Base-by-base conservation (phyloP, 2,113 vertebrate species). In the Lophochroa leadbeateri region DNA sequence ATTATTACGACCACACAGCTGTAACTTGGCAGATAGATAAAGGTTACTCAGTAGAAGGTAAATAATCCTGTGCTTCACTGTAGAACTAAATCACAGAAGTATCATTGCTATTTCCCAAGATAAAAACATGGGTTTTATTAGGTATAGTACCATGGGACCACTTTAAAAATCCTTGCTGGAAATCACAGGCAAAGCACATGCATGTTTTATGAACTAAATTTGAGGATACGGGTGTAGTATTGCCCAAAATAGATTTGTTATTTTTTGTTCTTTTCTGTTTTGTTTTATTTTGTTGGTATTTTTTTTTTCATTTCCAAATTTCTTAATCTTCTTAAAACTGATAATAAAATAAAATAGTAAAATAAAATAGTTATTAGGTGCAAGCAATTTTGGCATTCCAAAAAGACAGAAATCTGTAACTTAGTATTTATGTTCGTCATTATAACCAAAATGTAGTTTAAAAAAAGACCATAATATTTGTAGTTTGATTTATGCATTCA, bases 31-130 rank as follows among this genome's bases (percentile, higher is more conserved):
- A 57, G 85, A 81, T 50, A 92, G 77, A 70, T 89, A 93, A 96
- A 96, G 85, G 78, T 95, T 87, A 80, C 37, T 87, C 53, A 72
- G 82, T n/a, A 64, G 91, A 84, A 95, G 39, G 55, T 86, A 96
- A 96, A 94, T 92, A 90, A 91, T 79, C 47, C 60, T 33, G 19
- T 75, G 35, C 13, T 79, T 27, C 65, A 70, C 23, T 14, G 33
- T 13, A 78, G 77, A 81, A 61, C 7, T 90, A 89, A 89, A 92
- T 65, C 67, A 92, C 70, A 71, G 52, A 43, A 49, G 19, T 44
- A 87, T 70, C 50, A 13, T 41, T 41, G 27, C 29, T 91, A 28
- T 43, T 95, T 90, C 67, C 44, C 67, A 50, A 77, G 84, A 77
- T 16, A 82, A 85, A 80, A 47, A 1, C 18, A 58, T 53, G n/a